Base-by-base conservation (phyloP, 2,888 invertebrate genomes). In the Erynnis tages region DNA sequence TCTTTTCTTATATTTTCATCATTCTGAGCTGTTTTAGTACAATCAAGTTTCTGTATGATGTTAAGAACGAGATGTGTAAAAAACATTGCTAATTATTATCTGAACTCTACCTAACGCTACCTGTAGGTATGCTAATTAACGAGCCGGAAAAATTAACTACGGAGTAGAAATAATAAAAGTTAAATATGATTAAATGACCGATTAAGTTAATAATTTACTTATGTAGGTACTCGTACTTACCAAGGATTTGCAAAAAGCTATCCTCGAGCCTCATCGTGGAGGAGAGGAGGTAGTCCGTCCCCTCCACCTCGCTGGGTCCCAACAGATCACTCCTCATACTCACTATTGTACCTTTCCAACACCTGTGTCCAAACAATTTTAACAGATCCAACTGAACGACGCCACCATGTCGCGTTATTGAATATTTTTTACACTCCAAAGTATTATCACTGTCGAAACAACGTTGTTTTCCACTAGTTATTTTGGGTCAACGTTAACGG, bases 231-330 rank as follows among this genome's bases (percentile, higher is more conserved):
- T 17, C 6, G 8, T 44, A 90, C 92, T 91, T 69, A 92, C 92
- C 92, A 34, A 92, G 82, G 68, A 92, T 90, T 77, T 91, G 92
- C 69, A 92, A 90, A 76, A 91, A 91, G 69, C 88, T 90, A 62
- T 92, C 92, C 64, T 92, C 92, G 52, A 92, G 70, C 67, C 91
- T 82, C 77, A 92, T 92, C 10, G 92, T 92, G 58, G 92, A 91
- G 61, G 91, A 92, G 54, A 92, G 82, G 57, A 92, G 84, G 74
- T 91, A 92, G 70, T 92, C 92, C 3, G 91, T 91, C 62, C 91
- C 91, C 74, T 92, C 92, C 69, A 92, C 78, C 79, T 92, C 92
- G 60, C 86, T 88, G 41, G 90, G 89, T 56, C 74, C 77, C 65
- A 90, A 66, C 59, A 91, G 84, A 67, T 90, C 90, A 79, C 90